Evolutionary conservation across 2,888 invertebrate genomes (phyloP), one percentile per base, ranked within the genome.

Genomic region (Diabrotica balteata): DNA sequence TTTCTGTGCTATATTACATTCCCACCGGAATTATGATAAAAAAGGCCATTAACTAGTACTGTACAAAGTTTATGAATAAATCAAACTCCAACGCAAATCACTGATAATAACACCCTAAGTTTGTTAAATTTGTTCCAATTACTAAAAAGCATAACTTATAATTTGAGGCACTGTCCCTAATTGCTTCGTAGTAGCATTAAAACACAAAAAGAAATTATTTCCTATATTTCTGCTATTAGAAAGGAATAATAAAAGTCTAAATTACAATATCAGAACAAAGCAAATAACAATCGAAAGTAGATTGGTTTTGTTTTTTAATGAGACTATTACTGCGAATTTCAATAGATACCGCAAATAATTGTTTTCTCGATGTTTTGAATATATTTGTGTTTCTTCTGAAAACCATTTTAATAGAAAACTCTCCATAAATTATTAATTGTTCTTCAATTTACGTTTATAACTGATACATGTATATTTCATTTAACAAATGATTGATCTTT

Each of bases 101-200:
- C 64, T 64, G 58, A 64, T 64, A 64, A 64, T 64, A 46, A 64
- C 59, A 57, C 47, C 11, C 51, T 51, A 46, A 59, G 64, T 64
- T 58, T 64, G 64, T 64, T 64, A 64, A 58, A 64, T 58, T 64
- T 42, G 62, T 64, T 58, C 58, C 64, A 64, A 64, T 64, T 64
- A 63, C 64, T 44, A 58, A 55, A 57, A 51, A 44, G 57, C 44
- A 63, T 63, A 57, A 64, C 51, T 64, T n/a, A 52, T 64, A 58
- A 54, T 63, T 63, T 55, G 42, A 54, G 17, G 11, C 32, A 45
- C n/a, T 64, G 58, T 63, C 49, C 57, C 58, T 63, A 63, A 63
- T 63, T 63, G 63, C 63, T 9, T 47, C 9, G 44, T 45, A 43
- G 46, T 42, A 62, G 50, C 63, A 63, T 63, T 53, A 55, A 51